Evolutionary conservation across 2,888 invertebrate species (phyloP).

Genomic region (Pristionchus fissidentatus): DNA sequence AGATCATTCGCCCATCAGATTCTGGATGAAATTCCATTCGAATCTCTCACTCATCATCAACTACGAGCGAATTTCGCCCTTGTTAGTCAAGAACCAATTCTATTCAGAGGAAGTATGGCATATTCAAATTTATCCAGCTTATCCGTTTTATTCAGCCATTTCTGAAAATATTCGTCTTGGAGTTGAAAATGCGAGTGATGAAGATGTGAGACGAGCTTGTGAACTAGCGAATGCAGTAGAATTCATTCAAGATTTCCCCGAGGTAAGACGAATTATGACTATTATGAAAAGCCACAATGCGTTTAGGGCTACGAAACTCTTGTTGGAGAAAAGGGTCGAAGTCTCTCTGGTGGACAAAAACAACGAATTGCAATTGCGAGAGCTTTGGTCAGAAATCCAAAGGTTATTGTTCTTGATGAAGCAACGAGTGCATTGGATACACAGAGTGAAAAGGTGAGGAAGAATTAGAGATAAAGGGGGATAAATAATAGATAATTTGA

Average conservation of each 20-base stretch:
- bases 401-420: conserved; percentile 13
- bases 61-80: background rate
- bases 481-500: background rate
- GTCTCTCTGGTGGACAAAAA: conserved; percentile 36
- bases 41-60: background rate
- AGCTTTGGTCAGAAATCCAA: conserved; percentile 17
- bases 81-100: conserved; percentile 28
- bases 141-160: background rate
- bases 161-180: conserved; percentile 29
- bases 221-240: conserved; percentile 20
- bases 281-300: background rate
- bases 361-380: conserved; percentile 42
- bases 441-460: conserved; percentile 24
- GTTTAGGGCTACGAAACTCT: background rate
- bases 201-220: background rate
- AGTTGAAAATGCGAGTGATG: background rate
- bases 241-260: conserved; percentile 31
- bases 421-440: conserved; percentile 43
- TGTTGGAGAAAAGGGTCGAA: conserved; percentile 40
- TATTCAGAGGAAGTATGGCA: conserved; percentile 33
- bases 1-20: background rate
- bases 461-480: background rate
- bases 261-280: background rate
- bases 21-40: background rate
- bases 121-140: background rate